Base-by-base conservation (phyloP, 2,113 vertebrate species). In the Carassius gibelio region DNA sequence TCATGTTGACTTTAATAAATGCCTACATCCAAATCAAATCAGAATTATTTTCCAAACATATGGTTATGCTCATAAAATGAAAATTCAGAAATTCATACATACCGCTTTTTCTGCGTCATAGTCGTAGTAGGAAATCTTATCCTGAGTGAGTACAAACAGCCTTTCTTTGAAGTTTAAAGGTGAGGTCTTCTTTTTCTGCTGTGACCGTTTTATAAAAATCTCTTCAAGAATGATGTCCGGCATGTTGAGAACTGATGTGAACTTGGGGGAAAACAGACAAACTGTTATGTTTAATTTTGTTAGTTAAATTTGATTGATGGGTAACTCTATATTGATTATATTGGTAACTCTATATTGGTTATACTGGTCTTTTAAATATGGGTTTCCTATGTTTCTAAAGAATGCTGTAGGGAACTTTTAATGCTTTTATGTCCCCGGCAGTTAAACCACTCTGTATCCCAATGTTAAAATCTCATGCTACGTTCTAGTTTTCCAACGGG, bases 111-210 rank as follows among this genome's bases (percentile, higher is more conserved):
- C 97, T 75, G 91, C 91, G 92, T 99, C 97, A 86, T 94, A 99
- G 78, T 99, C 98, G 9, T 99, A 99, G 94, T 99, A 99, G 81
- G 95, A 93, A 87, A 99, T 94, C 88, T 96, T 98, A 75, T 95
- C 94, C 79, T 93, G 89, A 0, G 96, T 98, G 89, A 99, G 92
- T 80, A 99, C 90, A 91, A 99, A 99, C 88, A 95, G 91, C 64
- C 98, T 96, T 91, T 99, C 98, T 93, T 99, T 99, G 92, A 96
- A 99, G 93, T 99, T 99, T 87, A 99, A 92, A 59, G 98, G 98
- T 5, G 98, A 99, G 0, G 98, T 99, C 91, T 98, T 99, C 91
- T 97, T 99, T 93, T 99, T 99, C 92, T 99, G 98, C 90, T 99
- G 98, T 0, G 98, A 99, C 80, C 98, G 93, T 91, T 99, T 99